phyloP scores from a whole-genome alignment of 2,797 vertebrate genomes.

The Acanthurus leucopareius region DNA sequence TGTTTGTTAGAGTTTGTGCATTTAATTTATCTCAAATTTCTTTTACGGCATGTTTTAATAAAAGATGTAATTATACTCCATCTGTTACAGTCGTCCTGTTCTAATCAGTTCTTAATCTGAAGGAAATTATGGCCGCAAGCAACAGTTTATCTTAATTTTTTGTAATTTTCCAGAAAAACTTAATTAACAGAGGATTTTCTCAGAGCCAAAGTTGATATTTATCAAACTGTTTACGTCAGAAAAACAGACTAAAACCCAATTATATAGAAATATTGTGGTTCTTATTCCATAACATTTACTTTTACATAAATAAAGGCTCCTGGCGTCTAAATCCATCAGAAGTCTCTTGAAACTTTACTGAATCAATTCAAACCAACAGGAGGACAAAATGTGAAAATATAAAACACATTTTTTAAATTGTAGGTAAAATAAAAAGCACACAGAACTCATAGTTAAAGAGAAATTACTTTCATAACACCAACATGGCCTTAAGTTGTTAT shows the following conservation, averaged over 20 bases:
- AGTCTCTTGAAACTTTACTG: neutral
- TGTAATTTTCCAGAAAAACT: no score
- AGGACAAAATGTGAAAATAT: no score
- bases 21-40: constrained; percentile 70
- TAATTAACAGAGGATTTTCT: no score
- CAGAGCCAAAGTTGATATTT: no score
- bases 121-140: neutral
- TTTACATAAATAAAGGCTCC: neutral
- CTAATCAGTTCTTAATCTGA: neutral
- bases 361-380: neutral
- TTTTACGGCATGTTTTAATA: constrained; percentile 81
- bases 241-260: no score
- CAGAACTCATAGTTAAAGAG: neutral
- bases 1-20: constrained; percentile 56
- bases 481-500: neutral
- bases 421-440: no score
- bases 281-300: no score
- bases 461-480: neutral
- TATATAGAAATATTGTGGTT: no score
- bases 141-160: no score
- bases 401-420: no score
- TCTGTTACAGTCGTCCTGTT: neutral
- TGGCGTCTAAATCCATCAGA: neutral
- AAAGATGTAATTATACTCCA: constrained; percentile 57
- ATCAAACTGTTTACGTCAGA: no score